These are phyloP conservation scores for Kryphioiulus occultus DNA, from an alignment of 2,888 invertebrate genomes.

Conservation along the genomic window DNA sequence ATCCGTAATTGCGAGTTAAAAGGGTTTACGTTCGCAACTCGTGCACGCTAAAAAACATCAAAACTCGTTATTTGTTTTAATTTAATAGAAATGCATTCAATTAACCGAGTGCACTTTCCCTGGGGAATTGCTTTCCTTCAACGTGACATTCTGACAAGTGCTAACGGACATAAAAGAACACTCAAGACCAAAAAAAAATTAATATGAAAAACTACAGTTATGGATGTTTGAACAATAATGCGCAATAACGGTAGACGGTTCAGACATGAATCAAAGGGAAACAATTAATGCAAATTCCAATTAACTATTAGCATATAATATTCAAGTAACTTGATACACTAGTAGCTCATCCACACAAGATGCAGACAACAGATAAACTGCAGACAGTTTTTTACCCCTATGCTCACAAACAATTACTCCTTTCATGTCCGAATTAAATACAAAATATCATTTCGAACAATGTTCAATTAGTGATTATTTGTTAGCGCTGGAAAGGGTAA, in stretches of 20 bases:
- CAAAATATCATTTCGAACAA: too few species aligned
- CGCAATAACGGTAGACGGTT: background rate
- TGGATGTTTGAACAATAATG: background rate
- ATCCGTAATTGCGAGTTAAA: background rate
- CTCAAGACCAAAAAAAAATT: background rate
- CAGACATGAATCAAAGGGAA: background rate
- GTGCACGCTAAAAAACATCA: background rate
- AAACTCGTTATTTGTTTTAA: constrained; percentile 26
- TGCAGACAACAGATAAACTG: background rate
- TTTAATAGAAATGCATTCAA: background rate
- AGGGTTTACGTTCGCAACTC: background rate
- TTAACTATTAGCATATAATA: background rate
- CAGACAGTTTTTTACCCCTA: background rate
- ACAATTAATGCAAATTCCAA: background rate
- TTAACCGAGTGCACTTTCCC: constrained; percentile 17
- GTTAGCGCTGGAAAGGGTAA: too few species aligned
- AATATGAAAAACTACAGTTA: background rate
- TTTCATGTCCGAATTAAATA: too few species aligned
- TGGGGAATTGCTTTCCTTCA: background rate
- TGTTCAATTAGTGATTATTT: too few species aligned
- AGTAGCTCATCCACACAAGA: background rate
- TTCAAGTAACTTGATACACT: background rate
- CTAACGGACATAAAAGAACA: background rate
- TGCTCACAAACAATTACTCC: too few species aligned
- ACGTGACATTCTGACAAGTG: background rate